Evolutionary conservation across 92 coral and sea anemone species (phyloP).

Genomic region (Palythoa heliodiscus): DNA sequence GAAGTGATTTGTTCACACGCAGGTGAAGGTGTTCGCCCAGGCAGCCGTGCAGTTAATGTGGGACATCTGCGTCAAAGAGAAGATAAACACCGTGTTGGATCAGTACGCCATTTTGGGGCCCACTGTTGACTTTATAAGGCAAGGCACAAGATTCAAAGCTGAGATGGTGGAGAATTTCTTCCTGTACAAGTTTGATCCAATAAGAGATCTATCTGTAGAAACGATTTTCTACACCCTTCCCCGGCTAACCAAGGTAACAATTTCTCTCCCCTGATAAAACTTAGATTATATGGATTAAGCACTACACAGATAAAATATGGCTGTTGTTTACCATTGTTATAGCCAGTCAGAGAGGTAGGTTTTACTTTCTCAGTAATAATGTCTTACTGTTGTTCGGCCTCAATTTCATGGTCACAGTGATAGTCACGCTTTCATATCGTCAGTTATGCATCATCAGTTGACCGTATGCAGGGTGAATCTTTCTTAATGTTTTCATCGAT

Average conservation of each 20-base stretch:
- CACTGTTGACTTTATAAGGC: slow-evolving; percentile 75
- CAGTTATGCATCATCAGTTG: too few species aligned
- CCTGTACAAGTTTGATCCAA: slow-evolving; percentile 80
- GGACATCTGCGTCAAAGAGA: slow-evolving; percentile 57
- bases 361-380: background rate
- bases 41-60: slow-evolving; percentile 74
- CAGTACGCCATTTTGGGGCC: slow-evolving; percentile 66
- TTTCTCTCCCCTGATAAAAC: background rate
- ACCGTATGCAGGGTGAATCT: too few species aligned
- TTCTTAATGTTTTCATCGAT: too few species aligned
- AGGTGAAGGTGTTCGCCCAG: slow-evolving; percentile 71
- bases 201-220: slow-evolving; percentile 79
- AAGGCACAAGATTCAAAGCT: slow-evolving; percentile 72
- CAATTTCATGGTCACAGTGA: background rate
- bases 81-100: slow-evolving; percentile 54
- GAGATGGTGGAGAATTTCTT: slow-evolving; percentile 79
- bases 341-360: background rate
- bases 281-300: background rate
- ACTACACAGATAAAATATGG: background rate
- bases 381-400: background rate
- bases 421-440: too few species aligned
- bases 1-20: background rate
- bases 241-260: slow-evolving; percentile 59
- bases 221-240: slow-evolving; percentile 84
- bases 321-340: too few species aligned